phyloP scores from a whole-genome alignment of 37 sponge, comb jelly and placozoan genomes.

The Tethya wilhelma region DNA sequence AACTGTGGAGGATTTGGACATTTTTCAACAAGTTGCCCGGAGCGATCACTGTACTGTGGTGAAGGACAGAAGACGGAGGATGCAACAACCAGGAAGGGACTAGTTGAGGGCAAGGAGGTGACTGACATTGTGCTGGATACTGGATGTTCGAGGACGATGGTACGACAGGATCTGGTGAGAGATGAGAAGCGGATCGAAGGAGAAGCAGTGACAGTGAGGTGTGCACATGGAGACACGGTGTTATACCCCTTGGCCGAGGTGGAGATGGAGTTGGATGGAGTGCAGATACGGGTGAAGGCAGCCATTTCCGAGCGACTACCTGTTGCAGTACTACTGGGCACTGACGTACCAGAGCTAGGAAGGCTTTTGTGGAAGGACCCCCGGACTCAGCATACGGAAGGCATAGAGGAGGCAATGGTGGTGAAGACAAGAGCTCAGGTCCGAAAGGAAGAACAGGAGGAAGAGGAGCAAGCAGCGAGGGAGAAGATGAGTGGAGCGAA shows the following conservation, averaged over 20 bases:
- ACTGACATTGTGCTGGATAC: constrained; percentile 30
- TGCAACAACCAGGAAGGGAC: no score
- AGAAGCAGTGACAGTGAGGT: constrained; percentile 41
- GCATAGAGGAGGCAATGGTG: no score
- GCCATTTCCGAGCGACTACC: constrained; percentile 43
- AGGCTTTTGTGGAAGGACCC: background rate
- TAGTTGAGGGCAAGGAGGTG: constrained; percentile 4
- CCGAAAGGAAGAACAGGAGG: no score
- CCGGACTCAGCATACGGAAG: no score
- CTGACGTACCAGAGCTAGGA: constrained; percentile 35
- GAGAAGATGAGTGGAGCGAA: no score
- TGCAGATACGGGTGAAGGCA: constrained; percentile 10
- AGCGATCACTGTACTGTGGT: no score
- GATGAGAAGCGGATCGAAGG: constrained; percentile 24
- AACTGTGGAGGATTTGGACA: no score
- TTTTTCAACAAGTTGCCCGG: no score
- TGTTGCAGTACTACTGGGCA: constrained; percentile 35
- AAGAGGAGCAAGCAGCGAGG: no score
- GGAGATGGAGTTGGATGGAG: constrained; percentile 7
- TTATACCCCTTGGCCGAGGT: constrained; percentile 34
- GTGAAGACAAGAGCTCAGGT: no score
- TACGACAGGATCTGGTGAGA: constrained; percentile 39
- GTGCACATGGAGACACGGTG: constrained; percentile 54
- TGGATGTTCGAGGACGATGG: constrained; percentile 36
- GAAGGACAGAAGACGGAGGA: background rate